Evolutionary conservation across 2,888 invertebrate species (phyloP).

Genomic region (Xanthorhoe designata): DNA sequence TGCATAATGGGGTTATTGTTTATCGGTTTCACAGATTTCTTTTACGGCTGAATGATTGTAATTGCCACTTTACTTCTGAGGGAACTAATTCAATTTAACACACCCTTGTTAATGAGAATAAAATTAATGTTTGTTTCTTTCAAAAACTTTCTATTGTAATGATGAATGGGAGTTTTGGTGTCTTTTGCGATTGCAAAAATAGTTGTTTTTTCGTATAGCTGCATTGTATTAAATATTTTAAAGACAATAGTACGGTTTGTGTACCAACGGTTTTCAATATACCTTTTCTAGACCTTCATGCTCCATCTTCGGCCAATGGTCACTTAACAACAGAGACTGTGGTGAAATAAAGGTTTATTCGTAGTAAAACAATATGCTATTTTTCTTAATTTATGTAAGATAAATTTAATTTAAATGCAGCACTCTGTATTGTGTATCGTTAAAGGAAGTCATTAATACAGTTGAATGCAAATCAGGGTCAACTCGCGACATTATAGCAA

Average conservation of each 20-base stretch:
- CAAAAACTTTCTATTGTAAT: conserved; percentile 5
- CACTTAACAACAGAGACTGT: no score
- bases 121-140: conserved; percentile 4
- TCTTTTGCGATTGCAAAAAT: background rate
- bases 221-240: no score
- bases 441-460: conserved; percentile 29
- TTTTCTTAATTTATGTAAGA: no score
- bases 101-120: conserved; percentile 18
- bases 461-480: conserved; percentile 27
- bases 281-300: no score
- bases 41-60: conserved; percentile 18
- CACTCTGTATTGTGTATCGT: no score
- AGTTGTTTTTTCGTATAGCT: no score
- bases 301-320: no score
- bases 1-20: background rate
- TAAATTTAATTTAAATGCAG: no score
- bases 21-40: conserved; percentile 13
- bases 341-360: no score
- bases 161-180: background rate
- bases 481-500: conserved; percentile 18
- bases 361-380: no score
- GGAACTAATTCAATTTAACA: conserved; percentile 27
- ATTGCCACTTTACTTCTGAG: conserved; percentile 14
- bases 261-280: no score
- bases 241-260: no score